Evolutionary conservation across 2,113 vertebrate genomes (phyloP), one percentile per base, ranked within the genome.

Genomic region (Procapra przewalskii): DNA sequence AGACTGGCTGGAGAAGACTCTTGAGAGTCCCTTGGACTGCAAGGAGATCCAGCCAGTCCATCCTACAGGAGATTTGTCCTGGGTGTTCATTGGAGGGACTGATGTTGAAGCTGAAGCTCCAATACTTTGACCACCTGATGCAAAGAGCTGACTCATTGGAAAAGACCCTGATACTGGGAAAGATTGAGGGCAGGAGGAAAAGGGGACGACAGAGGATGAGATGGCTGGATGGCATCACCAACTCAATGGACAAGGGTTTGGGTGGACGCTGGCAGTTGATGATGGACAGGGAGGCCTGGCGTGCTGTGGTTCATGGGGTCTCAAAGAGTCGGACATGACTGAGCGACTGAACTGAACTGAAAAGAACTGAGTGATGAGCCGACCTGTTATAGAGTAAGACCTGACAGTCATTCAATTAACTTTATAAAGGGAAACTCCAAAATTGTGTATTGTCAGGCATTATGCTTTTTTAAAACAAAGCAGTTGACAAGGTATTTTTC

Each of bases 391-490:
- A 40, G 9, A 62, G 33, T 86, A 85, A 95, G 83, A 79, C 12
- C 12, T 43, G 31, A 54, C 31, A 54, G 40, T 60, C 19, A 14
- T 85, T 95, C 11, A 57, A 1, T 91, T 81, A 45, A 82, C 9
- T 75, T 88, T 54, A 36, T 45, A 62, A 80, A 27, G 40, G 43
- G 36, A 97, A 45, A 43, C 29, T 88, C 52, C n/a, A 16, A 36
- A 64, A 67, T 91, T n/a, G 40, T 64, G 31, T 54, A 64, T 54
- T 88, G 45, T 59, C 13, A 55, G 84, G n/a, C 14, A 52, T 29
- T 77, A 31, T 81, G 40, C n/a, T 75, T 85, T 93, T 77, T 82
- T 31, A 88, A 90, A 81, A 75, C 33, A 94, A 91, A 55, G 48
- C 77, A 94, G 2, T 80, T 84, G 80, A 75, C n/a, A 77, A 62